These are phyloP conservation scores for Syndactyla subalaris DNA, from an alignment of 2,797 vertebrate species.

Conservation along the genomic window DNA sequence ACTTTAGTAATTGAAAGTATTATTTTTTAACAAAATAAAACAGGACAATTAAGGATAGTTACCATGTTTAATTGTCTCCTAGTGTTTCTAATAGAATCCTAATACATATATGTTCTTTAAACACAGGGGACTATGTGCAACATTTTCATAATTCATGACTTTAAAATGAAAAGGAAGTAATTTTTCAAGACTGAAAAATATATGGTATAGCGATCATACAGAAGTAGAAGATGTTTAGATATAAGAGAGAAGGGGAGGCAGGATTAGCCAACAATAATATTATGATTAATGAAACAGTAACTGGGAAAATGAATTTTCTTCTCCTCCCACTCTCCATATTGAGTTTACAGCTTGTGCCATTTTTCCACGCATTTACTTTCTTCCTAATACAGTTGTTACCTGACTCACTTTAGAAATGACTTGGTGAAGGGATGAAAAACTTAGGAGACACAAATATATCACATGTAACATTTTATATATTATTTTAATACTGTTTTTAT, in stretches of 20 bases:
- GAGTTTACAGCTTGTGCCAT: not conserved
- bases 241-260: not conserved
- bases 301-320: constrained; percentile 37
- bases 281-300: constrained; percentile 44
- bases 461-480: not conserved
- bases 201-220: not conserved
- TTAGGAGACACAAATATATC: not conserved
- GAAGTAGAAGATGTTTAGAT: not conserved
- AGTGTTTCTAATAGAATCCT: not conserved
- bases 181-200: not conserved
- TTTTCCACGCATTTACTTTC: not conserved
- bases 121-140: not conserved
- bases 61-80: not conserved
- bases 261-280: constrained; percentile 51
- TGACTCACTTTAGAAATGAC: not conserved
- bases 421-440: not conserved
- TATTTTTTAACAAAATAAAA: not conserved
- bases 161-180: constrained; percentile 9
- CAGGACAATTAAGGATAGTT: not conserved
- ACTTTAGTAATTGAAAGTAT: not conserved
- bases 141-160: not conserved
- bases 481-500: not conserved
- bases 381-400: not conserved
- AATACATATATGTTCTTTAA: not conserved
- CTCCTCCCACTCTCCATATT: constrained; percentile 35